Conservation (phyloP, 2,888 invertebrate species). For the Microplitis manilae region DNA sequence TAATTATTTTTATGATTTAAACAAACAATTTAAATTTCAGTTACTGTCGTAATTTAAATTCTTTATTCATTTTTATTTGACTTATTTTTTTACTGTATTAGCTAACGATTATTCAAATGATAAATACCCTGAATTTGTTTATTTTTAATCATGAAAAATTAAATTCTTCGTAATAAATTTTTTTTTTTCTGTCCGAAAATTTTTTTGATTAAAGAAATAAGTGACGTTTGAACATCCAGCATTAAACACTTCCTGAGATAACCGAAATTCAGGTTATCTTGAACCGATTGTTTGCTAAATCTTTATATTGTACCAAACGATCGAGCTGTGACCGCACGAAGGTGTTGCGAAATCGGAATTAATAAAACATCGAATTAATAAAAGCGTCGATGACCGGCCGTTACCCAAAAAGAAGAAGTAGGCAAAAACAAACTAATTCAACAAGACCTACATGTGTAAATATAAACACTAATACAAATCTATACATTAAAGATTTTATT, state of each 20-base stretch:
- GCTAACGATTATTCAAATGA: no score
- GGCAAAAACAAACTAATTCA: background rate
- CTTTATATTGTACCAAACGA: constrained; percentile 51
- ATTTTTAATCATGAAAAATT: no score
- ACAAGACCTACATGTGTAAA: constrained; percentile 1
- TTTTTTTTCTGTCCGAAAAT: background rate
- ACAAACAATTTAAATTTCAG: background rate
- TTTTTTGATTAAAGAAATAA: background rate
- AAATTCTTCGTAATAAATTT: background rate
- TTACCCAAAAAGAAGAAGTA: background rate
- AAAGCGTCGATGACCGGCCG: constrained; percentile 21
- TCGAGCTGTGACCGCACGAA: constrained; percentile 30
- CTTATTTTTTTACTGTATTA: no score
- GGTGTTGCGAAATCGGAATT: constrained; percentile 33
- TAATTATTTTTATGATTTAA: background rate
- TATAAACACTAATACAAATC: background rate
- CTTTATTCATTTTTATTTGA: no score
- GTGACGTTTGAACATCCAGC: constrained; percentile 13
- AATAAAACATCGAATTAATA: background rate
- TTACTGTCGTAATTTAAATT: background rate
- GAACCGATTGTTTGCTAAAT: constrained; percentile 58
- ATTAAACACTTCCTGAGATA: constrained; percentile 35
- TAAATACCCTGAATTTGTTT: no score
- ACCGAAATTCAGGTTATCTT: constrained; percentile 56
- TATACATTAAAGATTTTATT: constrained; percentile 1